Percentiles rank a stretch among this genome's conserved stretches.
Conservation (phyloP, 2,113 vertebrate genomes). For the Peromyscus californicus region DNA sequence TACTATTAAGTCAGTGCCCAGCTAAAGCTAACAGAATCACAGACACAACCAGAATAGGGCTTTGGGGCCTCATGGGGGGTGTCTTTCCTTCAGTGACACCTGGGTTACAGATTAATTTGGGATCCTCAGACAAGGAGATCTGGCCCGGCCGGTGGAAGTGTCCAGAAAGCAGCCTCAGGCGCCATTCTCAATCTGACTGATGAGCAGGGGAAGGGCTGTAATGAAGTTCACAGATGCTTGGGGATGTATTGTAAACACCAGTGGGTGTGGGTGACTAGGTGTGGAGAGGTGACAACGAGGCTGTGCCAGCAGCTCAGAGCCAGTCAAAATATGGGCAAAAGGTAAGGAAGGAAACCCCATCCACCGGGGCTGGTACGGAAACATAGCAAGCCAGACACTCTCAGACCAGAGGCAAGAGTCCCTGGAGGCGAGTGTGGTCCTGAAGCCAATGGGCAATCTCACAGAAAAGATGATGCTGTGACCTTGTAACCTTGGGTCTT, state of each 20-base stretch:
- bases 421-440: background rate
- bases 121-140: background rate
- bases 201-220: slow-evolving; percentile 66
- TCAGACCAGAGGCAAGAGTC: background rate
- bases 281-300: slow-evolving; percentile 24
- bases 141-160: background rate
- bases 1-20: background rate
- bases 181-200: background rate
- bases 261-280: slow-evolving; percentile 71
- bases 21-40: background rate
- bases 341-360: slow-evolving; percentile 32
- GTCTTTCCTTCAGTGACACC: background rate
- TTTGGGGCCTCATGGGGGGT: background rate
- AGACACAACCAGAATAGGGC: background rate
- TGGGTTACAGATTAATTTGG: background rate
- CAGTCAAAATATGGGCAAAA: slow-evolving; percentile 43
- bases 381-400: background rate
- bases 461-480: background rate
- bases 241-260: slow-evolving; percentile 76
- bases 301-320: background rate
- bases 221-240: slow-evolving; percentile 76
- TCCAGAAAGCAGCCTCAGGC: slow-evolving; percentile 40
- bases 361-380: background rate
- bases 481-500: background rate
- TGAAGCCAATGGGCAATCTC: background rate